These are phyloP conservation scores for Drosophila meridionalis DNA, from an alignment of 2,888 invertebrate species.

Conservation along the genomic window DNA sequence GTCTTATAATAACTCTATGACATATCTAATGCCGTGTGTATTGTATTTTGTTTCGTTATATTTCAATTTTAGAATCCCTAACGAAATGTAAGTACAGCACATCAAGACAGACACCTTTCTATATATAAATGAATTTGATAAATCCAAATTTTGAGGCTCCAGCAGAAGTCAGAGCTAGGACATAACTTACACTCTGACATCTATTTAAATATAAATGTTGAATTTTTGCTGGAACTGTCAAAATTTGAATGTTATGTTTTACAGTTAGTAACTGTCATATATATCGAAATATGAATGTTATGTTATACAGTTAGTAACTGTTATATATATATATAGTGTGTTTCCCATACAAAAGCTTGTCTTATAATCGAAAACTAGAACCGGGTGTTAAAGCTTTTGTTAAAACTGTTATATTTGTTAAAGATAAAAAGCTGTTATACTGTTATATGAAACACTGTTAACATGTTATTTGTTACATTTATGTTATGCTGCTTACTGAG, in stretches of 20 bases:
- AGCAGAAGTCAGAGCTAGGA: slow-evolving; percentile 1
- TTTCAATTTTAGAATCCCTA: slow-evolving; percentile 68
- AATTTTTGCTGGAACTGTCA: slow-evolving; percentile 1
- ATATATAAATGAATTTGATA: slow-evolving; percentile 1
- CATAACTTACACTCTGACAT: neutral
- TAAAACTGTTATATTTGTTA: slow-evolving; percentile 13
- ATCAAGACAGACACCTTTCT: slow-evolving; percentile 5
- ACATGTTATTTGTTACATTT: slow-evolving; percentile 28
- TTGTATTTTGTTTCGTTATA: slow-evolving; percentile 73
- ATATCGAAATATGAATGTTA: slow-evolving; percentile 12
- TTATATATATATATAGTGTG: slow-evolving; percentile 13
- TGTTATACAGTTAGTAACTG: slow-evolving; percentile 11
- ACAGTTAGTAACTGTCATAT: slow-evolving; percentile 9
- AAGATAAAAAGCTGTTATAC: slow-evolving; percentile 4
- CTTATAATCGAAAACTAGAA: slow-evolving; percentile 16
- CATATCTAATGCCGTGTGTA: slow-evolving; percentile 64
- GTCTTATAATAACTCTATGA: slow-evolving; percentile 23
- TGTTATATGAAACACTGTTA: neutral
- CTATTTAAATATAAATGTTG: neutral
- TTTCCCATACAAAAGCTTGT: slow-evolving; percentile 21
- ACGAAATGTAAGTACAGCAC: slow-evolving; percentile 73
- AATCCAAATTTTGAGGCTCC: slow-evolving; percentile 11
- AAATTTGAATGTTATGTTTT: slow-evolving; percentile 15
- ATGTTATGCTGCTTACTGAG: slow-evolving; percentile 8
- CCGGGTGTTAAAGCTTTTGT: slow-evolving; percentile 10